Conservation (phyloP, 2,888 invertebrate genomes). For the Ormia ochracea region DNA sequence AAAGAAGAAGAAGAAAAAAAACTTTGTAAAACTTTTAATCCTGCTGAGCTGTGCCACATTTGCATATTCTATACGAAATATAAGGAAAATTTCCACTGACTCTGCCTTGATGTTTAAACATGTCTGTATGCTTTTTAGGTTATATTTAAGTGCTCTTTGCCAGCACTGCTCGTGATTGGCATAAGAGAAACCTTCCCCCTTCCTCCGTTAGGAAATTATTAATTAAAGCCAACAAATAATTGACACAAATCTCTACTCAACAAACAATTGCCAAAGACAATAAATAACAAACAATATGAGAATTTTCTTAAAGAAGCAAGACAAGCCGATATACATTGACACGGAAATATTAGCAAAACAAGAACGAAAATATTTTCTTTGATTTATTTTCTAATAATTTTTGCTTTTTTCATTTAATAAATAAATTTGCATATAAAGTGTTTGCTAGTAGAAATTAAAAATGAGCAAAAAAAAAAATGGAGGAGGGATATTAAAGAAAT, state of each 20-base stretch:
- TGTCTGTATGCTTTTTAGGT: not conserved
- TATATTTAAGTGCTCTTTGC: not conserved
- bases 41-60: not conserved
- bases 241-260: not conserved
- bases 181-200: not conserved
- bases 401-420: slow-evolving; percentile 18
- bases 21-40: not conserved
- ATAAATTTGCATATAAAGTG: slow-evolving; percentile 54
- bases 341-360: not conserved
- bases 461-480: not conserved
- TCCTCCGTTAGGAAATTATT: not conserved
- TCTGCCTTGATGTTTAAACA: not conserved
- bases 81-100: not conserved
- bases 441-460: slow-evolving; percentile 13
- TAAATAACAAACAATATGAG: not conserved
- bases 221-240: slow-evolving; percentile 2
- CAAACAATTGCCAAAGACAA: slow-evolving; percentile 5
- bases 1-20: not conserved
- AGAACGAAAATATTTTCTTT: not conserved
- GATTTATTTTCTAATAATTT: too few relatives aligned
- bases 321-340: not conserved
- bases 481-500: not conserved
- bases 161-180: not conserved
- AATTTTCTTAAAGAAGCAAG: not conserved
- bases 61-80: too few relatives aligned